Base-by-base conservation (phyloP, 2,888 invertebrate species). In the Phortica okadai region DNA sequence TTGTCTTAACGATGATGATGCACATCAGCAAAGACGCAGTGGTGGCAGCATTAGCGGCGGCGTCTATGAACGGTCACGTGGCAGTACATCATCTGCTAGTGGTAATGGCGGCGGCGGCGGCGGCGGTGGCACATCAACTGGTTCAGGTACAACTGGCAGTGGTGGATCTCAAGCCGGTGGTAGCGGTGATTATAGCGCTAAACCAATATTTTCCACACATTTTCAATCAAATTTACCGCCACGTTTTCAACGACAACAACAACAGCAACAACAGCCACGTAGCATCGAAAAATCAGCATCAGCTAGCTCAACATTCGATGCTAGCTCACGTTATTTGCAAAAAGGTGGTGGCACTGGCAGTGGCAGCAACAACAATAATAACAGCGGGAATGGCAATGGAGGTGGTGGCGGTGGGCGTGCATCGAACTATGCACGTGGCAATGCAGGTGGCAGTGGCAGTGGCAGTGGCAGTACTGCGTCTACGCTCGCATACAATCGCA, bases 141-240 rank as follows among this genome's bases (percentile, higher is more conserved):
- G 82, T 62, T 86, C 86, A 75, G 58, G 83, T 42, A 84, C 88
- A 10, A 85, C 77, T 16, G 50, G 73, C 8, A 74, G 80, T 42
- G 90, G 81, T 59, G 84, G 80, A 25, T 54, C n/a, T 2, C 54
- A 54, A 87, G 86, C 76, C 16, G 56, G 74, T 10, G 75, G 80
- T 45, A 90, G 81, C 59, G 84, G 80, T 33, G 84, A 86, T 64
- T 85, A 82, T 73, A 80, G 83, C 14, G 82, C 84, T 54, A 90
- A 90, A 76, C 74, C 85, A 0, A 83, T 87, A 44, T 96, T 95
- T 89, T 95, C 95, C 7, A 94, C 95, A 85, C 94, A 94, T 81
- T 97, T 96, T 91, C 96, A 96, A 91, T 95, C 94, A 73, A 95
- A 96, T 92, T 93, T 97, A 87, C 97, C 97, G 74, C 97, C 97